Percentiles rank a stretch among this genome's conserved stretches.
These are phyloP conservation scores for Drosophila burlai DNA, from an alignment of 1,140 invertebrate genomes.

Conservation along the genomic window DNA sequence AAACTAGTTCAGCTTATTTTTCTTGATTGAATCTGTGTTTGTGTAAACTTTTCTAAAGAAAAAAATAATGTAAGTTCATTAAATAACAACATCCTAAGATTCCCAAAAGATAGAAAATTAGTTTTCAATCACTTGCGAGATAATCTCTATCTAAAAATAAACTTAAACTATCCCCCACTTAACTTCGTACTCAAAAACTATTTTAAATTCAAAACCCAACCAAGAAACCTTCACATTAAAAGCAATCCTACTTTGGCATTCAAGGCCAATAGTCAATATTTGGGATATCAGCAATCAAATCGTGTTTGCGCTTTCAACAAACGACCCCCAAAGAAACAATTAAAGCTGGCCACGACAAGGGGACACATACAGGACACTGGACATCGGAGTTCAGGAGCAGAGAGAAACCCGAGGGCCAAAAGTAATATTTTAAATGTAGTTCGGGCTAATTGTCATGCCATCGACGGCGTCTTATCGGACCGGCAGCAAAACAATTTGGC, in stretches of 20 bases:
- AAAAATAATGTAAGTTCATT: too few species aligned
- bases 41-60: neutral
- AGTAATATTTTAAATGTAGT: conserved; percentile 68
- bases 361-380: neutral
- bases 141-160: neutral
- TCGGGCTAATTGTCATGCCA: conserved; percentile 77
- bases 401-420: conserved; percentile 10
- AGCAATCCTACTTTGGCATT: conserved; percentile 7
- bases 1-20: neutral
- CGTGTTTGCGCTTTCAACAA: conserved; percentile 66
- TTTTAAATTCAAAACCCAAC: neutral
- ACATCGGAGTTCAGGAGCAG: neutral
- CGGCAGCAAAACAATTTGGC: conserved; percentile 68
- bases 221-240: neutral
- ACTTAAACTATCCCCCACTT: neutral
- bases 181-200: neutral
- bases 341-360: conserved; percentile 38
- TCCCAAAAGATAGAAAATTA: too few species aligned
- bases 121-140: neutral
- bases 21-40: neutral
- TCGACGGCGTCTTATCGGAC: conserved; percentile 73
- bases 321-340: conserved; percentile 65
- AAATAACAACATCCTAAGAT: too few species aligned
- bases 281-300: conserved; percentile 63
- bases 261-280: conserved; percentile 38